Conservation (phyloP, 2,888 invertebrate species). For the Hemaris fuciformis region DNA sequence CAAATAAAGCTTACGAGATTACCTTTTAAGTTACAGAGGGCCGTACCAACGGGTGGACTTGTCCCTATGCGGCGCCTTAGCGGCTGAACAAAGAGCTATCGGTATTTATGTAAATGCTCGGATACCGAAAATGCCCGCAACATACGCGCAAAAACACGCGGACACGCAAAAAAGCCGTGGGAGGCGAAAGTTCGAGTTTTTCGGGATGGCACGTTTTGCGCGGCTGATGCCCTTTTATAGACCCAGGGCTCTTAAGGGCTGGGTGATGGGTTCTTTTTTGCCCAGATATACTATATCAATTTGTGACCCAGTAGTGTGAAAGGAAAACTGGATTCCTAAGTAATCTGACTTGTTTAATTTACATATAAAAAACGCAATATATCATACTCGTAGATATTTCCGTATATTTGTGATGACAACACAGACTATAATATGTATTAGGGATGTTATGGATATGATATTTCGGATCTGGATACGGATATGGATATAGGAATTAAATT, state of each 20-base stretch:
- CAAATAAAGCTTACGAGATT: conserved; percentile 39
- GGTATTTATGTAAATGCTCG: conserved; percentile 78
- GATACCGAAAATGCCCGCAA: conserved; percentile 74
- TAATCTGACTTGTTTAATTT: no score
- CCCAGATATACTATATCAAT: not conserved
- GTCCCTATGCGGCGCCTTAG: conserved; percentile 68
- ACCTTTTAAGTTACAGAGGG: conserved; percentile 46
- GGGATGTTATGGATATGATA: no score
- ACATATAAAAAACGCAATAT: no score
- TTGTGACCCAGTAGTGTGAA: no score
- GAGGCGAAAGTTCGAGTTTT: conserved; percentile 70
- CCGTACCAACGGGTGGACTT: conserved; percentile 39
- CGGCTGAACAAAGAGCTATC: conserved; percentile 70
- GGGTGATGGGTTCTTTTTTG: not conserved
- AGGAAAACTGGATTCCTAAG: no score
- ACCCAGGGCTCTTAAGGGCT: not conserved
- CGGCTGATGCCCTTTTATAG: conserved; percentile 8
- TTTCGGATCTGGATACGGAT: no score
- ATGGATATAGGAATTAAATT: no score
- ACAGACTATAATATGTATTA: no score
- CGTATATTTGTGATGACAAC: no score
- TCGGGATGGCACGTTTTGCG: conserved; percentile 59
- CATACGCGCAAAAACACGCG: conserved; percentile 67
- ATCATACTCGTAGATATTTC: no score
- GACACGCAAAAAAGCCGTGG: conserved; percentile 58